phyloP scores from a whole-genome alignment of 2,113 vertebrate species.

The Riparia riparia region DNA sequence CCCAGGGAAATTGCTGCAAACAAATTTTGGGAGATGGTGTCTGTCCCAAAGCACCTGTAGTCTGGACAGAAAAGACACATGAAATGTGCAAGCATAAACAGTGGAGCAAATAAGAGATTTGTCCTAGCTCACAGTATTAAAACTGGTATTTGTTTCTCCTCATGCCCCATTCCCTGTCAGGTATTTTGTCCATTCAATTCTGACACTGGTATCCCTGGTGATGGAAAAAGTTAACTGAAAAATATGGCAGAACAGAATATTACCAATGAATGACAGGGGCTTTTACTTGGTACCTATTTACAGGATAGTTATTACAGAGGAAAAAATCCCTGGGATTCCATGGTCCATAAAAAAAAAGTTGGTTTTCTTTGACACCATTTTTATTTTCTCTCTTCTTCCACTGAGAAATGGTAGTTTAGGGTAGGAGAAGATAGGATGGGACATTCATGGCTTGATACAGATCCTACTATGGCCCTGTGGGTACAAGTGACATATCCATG shows the following conservation, averaged over 20 bases:
- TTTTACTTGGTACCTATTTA: neutral
- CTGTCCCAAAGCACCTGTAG: neutral
- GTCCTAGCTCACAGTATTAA: accelerated
- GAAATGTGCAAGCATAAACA: neutral
- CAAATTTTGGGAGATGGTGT: neutral
- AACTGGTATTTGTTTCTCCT: neutral
- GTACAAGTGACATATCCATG: neutral
- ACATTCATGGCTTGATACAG: neutral
- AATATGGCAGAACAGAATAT: neutral
- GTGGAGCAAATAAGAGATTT: neutral
- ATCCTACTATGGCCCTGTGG: neutral
- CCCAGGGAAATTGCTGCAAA: neutral
- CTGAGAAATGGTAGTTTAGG: neutral
- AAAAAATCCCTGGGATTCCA: neutral
- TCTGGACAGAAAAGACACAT: neutral
- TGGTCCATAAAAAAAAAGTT: neutral
- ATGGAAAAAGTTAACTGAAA: neutral
- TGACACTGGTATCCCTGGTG: neutral
- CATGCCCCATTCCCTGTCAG: neutral
- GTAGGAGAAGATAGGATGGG: neutral
- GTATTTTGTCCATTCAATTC: neutral
- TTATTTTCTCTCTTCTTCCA: neutral
- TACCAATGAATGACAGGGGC: accelerated
- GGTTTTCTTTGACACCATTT: neutral
- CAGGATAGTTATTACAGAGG: neutral